These are phyloP conservation scores for Tanaodytes sp. DNA, from an alignment of 2,888 invertebrate species.

Conservation along the genomic window DNA sequence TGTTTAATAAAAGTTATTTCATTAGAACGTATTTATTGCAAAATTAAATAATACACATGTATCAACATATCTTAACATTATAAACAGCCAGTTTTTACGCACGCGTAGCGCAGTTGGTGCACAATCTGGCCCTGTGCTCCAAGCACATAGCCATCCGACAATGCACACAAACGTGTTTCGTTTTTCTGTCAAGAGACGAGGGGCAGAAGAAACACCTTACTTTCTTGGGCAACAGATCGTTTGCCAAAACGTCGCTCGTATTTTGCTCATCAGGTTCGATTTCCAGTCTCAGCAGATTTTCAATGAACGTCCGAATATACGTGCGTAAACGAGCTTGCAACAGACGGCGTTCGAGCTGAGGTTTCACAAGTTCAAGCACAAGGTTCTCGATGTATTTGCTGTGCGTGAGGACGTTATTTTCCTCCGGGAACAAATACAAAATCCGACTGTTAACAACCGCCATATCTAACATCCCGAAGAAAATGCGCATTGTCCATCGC, in stretches of 20 bases:
- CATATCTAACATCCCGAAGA: constrained; percentile 57
- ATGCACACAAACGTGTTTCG: constrained; percentile 1
- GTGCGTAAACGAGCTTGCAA: background rate
- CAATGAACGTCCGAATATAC: constrained; percentile 3
- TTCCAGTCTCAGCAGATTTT: constrained; percentile 3
- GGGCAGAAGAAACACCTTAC: constrained; percentile 8
- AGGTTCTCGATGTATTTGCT: constrained; percentile 7
- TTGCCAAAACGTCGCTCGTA: background rate
- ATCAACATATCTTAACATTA: too few relatives aligned
- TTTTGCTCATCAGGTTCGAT: constrained; percentile 8
- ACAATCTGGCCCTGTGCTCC: constrained; percentile 14
- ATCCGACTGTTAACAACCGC: constrained; percentile 55
- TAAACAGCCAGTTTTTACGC: too few relatives aligned
- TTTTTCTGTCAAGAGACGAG: constrained; percentile 10
- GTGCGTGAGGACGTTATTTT: constrained; percentile 5
- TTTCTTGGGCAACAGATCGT: constrained; percentile 11
- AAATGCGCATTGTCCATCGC: constrained; percentile 57
- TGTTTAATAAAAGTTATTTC: too few relatives aligned
- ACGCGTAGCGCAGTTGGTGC: constrained; percentile 6
- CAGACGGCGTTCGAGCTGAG: constrained; percentile 6
- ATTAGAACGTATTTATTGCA: too few relatives aligned
- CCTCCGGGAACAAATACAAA: constrained; percentile 15
- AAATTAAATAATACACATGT: too few relatives aligned
- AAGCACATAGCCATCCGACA: constrained; percentile 8
- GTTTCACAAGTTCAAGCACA: constrained; percentile 6